Percentiles rank a stretch among this genome's conserved stretches.
Evolutionary conservation across 2,888 invertebrate genomes (phyloP).

Genomic region (Lumbricus terrestris): DNA sequence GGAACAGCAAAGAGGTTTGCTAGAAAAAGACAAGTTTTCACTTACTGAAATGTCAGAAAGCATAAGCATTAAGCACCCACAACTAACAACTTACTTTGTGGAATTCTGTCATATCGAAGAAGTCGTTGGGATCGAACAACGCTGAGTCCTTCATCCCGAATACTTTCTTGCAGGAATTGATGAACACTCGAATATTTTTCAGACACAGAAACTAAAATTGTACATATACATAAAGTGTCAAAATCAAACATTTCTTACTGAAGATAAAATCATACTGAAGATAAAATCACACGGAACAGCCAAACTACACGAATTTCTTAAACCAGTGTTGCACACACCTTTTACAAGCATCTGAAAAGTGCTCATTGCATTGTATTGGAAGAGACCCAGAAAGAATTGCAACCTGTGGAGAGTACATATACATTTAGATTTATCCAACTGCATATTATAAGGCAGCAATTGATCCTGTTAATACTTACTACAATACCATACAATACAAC

Average conservation of each 20-base stretch:
- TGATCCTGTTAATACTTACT: too few species aligned
- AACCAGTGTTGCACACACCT: background rate
- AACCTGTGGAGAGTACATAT: too few species aligned
- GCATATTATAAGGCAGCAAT: too few species aligned
- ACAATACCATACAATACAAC: too few species aligned
- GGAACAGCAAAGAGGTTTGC: background rate
- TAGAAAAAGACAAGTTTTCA: background rate
- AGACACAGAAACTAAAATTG: conserved; percentile 85
- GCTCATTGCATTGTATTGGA: too few species aligned
- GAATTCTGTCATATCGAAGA: conserved; percentile 55
- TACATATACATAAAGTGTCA: conserved; percentile 18
- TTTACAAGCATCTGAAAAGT: too few species aligned
- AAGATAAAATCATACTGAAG: too few species aligned
- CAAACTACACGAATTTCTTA: background rate
- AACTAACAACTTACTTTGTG: background rate
- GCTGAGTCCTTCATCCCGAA: conserved; percentile 83
- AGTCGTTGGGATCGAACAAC: conserved; percentile 89
- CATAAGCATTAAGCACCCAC: background rate
- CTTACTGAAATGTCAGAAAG: background rate
- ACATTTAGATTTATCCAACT: too few species aligned
- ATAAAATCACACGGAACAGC: too few species aligned
- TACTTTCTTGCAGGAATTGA: conserved; percentile 78
- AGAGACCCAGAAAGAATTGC: too few species aligned
- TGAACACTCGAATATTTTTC: conserved; percentile 89
- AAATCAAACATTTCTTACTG: background rate